Conservation (phyloP, 2,888 invertebrate species). For the Autographa pulchrina region DNA sequence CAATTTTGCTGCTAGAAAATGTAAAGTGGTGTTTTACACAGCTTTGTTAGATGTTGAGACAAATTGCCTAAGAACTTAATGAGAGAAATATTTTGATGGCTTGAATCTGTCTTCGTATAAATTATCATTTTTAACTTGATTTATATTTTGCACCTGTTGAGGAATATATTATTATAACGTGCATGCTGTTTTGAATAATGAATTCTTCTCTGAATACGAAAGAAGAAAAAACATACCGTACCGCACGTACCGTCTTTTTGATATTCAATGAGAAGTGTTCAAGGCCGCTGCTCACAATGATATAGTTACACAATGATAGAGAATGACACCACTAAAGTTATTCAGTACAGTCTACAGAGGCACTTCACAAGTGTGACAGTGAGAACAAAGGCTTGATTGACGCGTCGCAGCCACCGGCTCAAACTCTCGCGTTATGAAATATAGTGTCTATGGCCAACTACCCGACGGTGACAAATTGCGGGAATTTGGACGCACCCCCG, state of each 20-base stretch:
- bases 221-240: too few relatives aligned
- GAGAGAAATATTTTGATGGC: slow-evolving; percentile 34
- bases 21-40: slow-evolving; percentile 49
- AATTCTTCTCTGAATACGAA: not conserved
- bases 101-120: slow-evolving; percentile 37
- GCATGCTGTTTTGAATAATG: not conserved
- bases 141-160: not conserved
- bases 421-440: slow-evolving; percentile 46
- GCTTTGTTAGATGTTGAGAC: slow-evolving; percentile 42
- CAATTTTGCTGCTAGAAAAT: slow-evolving; percentile 58
- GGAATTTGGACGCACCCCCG: slow-evolving; percentile 35
- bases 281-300: not conserved
- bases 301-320: not conserved
- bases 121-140: slow-evolving; percentile 9
- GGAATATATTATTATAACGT: not conserved
- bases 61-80: slow-evolving; percentile 49
- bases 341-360: not conserved
- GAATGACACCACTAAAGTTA: slow-evolving; percentile 4
- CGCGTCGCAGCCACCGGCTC: slow-evolving; percentile 8
- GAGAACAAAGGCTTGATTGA: slow-evolving; percentile 35
- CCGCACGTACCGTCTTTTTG: too few relatives aligned
- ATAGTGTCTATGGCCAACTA: slow-evolving; percentile 22
- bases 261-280: not conserved
- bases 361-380: not conserved
- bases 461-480: slow-evolving; percentile 53